Evolutionary conservation across 2,797 vertebrate genomes (phyloP).

Genomic region (Erethizon dorsatum): DNA sequence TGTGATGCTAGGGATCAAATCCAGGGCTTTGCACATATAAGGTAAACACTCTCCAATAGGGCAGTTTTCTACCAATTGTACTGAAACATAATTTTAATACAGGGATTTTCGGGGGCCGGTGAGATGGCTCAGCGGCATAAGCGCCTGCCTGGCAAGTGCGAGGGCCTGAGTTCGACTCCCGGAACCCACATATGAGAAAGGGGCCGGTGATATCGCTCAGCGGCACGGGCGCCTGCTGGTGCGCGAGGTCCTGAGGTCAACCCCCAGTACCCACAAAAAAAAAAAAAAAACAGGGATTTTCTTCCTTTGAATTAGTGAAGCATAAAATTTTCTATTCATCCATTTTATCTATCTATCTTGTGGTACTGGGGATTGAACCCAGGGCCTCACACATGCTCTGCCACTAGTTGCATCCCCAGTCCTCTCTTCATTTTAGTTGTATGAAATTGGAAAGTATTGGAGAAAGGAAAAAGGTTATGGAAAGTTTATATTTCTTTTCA

Average conservation of each 20-base stretch:
- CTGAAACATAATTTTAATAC: not conserved
- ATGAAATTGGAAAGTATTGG: not conserved
- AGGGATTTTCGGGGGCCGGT: too few relatives aligned
- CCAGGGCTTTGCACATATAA: not conserved
- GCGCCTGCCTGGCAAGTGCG: too few relatives aligned
- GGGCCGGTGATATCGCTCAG: too few relatives aligned
- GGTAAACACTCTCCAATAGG: not conserved
- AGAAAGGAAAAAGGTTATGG: not conserved
- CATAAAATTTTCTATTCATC: not conserved
- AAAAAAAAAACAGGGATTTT: not conserved
- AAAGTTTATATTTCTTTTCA: not conserved
- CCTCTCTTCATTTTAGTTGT: not conserved
- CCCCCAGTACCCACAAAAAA: too few relatives aligned
- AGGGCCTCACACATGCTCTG: not conserved
- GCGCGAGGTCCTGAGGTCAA: too few relatives aligned
- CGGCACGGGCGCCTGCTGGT: too few relatives aligned
- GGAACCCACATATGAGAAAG: too few relatives aligned
- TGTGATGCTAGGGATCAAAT: not conserved
- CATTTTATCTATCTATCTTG: not conserved
- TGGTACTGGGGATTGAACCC: not conserved
- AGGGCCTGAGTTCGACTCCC: too few relatives aligned
- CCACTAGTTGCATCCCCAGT: not conserved
- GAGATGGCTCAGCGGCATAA: too few relatives aligned
- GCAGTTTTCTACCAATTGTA: not conserved
- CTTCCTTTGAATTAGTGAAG: constrained; percentile 1